These are phyloP conservation scores for Channa maculata DNA, from an alignment of 2,113 vertebrate species.

Conservation along the genomic window DNA sequence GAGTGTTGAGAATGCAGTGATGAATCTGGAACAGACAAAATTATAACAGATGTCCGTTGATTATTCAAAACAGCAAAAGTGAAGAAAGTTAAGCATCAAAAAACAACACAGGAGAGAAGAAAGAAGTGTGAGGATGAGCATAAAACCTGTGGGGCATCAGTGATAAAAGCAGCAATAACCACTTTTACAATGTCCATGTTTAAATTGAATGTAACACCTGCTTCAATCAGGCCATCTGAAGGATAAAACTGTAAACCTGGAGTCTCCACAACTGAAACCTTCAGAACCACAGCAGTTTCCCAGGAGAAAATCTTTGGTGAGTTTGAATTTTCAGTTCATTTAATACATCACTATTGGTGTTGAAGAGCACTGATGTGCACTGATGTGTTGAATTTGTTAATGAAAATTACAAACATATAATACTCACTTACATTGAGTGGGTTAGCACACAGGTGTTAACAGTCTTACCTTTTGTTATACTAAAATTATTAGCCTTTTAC, in stretches of 20 bases:
- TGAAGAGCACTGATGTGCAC: too few relatives aligned
- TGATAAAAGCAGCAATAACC: constrained; percentile 7
- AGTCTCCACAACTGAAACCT: background rate
- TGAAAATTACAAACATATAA: too few relatives aligned
- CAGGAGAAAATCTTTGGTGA: too few relatives aligned
- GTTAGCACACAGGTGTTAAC: too few relatives aligned
- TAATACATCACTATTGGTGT: too few relatives aligned
- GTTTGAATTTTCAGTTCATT: too few relatives aligned
- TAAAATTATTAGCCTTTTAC: too few relatives aligned
- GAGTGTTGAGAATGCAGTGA: background rate
- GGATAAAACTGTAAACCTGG: constrained; percentile 7
- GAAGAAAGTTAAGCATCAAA: background rate
- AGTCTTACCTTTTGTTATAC: too few relatives aligned
- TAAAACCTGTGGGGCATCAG: background rate
- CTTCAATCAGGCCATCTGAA: background rate
- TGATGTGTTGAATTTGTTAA: too few relatives aligned
- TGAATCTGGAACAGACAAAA: background rate
- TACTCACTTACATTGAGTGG: too few relatives aligned
- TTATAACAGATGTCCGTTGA: background rate
- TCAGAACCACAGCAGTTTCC: background rate
- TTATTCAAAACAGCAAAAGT: background rate
- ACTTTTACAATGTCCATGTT: constrained; percentile 2
- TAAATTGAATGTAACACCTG: background rate
- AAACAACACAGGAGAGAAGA: background rate
- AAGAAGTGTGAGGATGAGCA: background rate